Evolutionary conservation across 2,113 vertebrate species (phyloP).

Genomic region (Furnarius figulus): DNA sequence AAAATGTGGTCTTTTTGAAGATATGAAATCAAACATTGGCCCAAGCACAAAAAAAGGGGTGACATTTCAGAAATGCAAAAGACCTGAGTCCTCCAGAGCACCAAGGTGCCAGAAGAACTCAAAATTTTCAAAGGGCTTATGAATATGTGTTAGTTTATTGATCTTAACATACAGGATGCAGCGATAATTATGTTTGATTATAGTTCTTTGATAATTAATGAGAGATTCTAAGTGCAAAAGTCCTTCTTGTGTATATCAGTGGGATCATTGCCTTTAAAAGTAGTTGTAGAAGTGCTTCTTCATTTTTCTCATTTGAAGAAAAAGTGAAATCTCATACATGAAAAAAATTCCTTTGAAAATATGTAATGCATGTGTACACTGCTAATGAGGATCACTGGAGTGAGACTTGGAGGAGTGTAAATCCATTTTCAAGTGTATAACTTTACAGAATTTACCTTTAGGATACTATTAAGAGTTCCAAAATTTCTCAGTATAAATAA

Average conservation of each 20-base stretch:
- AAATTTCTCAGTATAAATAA: not conserved
- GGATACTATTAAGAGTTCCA: not conserved
- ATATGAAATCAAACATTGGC: not conserved
- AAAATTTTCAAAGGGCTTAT: not conserved
- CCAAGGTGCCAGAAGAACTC: not conserved
- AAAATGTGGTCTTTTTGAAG: not conserved
- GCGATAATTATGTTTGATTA: not conserved
- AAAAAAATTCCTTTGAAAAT: not conserved
- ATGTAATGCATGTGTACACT: not conserved
- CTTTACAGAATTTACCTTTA: not conserved
- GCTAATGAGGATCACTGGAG: not conserved
- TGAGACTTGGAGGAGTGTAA: not conserved
- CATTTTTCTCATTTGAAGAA: not conserved
- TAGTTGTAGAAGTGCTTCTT: not conserved
- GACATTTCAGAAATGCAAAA: not conserved
- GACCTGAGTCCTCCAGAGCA: not conserved
- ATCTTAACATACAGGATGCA: not conserved
- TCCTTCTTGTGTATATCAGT: not conserved
- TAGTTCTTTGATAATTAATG: not conserved
- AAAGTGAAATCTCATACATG: not conserved
- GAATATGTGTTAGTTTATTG: not conserved
- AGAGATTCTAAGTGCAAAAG: not conserved
- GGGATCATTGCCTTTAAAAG: not conserved
- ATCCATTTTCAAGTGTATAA: not conserved
- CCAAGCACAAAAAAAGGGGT: not conserved